Base-by-base conservation (phyloP, 2,113 vertebrate genomes). In the Tichodroma muraria region DNA sequence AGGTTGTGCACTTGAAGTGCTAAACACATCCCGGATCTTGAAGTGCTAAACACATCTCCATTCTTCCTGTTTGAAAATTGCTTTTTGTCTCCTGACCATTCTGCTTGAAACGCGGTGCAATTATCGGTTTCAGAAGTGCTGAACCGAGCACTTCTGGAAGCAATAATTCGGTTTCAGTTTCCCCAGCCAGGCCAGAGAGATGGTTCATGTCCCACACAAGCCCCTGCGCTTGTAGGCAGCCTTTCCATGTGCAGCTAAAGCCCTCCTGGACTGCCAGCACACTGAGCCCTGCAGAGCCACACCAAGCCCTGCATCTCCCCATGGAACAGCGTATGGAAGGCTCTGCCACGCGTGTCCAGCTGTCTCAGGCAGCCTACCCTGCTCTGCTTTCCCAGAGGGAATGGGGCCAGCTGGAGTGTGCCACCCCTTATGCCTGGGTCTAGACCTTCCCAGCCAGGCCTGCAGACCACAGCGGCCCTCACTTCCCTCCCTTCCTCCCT, bases 131-230 rank as follows among this genome's bases (percentile, higher is more conserved):
- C 23, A 35, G 82, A 54, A 88, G 49, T 31, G 85, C 80, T 63
- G 59, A 90, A 44, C 47, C n/a, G 21, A 79, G 82, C 13, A 2
- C 27, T 81, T 81, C 56, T 44, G 47, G 56, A 49, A 76, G 76
- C 52, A 59, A 5, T 85, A 42, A 59, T 63, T 80, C 16, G 35
- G 21, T 54, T 68, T 64, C 25, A 3, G 15, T 64, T 72, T 44
- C 57, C 56, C 71, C 35, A 60, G 63, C 12, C 5, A 11, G 30
- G 54, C 33, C 30, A 40, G 27, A 40, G 68, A n/a, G 15, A 45
- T 4, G 11, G 47, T 30, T 80, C 9, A 24, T 0, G 1, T 33
- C 44, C 63, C 3, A 2, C 2, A 0, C 9, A 4, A 76, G 22
- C 17, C 49, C 19, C 12, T 52, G 4, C 0, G 0, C 30, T 77